Evolutionary conservation across 2,113 vertebrate species (phyloP).

Genomic region (Ranitomeya imitator): DNA sequence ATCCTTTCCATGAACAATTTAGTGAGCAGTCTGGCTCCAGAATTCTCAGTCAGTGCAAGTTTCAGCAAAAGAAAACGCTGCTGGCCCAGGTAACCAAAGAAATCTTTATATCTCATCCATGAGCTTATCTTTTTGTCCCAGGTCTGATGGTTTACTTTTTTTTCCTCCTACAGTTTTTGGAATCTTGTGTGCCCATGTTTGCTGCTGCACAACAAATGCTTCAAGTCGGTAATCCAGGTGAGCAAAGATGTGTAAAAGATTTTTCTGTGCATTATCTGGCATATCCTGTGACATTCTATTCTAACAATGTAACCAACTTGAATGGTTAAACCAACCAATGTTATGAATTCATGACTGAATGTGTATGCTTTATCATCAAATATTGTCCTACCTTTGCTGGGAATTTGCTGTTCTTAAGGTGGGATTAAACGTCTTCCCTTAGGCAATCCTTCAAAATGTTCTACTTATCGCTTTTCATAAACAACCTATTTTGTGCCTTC

Average conservation of each 20-base stretch:
- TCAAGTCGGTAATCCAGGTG: conserved; percentile 80
- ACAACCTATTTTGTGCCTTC: background rate
- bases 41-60: conserved; percentile 90
- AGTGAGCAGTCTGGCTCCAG: conserved; percentile 86
- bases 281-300: background rate
- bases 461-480: background rate
- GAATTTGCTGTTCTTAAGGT: background rate
- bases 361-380: background rate
- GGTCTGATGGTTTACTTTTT: conserved; percentile 13
- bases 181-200: conserved; percentile 89
- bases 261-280: background rate
- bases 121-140: background rate
- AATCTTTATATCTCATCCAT: background rate
- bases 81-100: conserved; percentile 85
- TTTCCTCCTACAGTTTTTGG: conserved; percentile 82
- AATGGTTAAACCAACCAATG: too few relatives aligned
- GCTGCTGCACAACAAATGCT: conserved; percentile 81
- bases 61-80: conserved; percentile 97
- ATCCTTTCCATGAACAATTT: conserved; percentile 95
- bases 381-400: background rate
- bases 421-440: background rate
- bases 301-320: too few relatives aligned
- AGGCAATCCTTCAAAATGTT: background rate
- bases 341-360: background rate
- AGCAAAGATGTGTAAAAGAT: conserved; percentile 44